These are phyloP conservation scores for Parnassius mnemosyne DNA, from an alignment of 2,888 invertebrate genomes.

Conservation along the genomic window DNA sequence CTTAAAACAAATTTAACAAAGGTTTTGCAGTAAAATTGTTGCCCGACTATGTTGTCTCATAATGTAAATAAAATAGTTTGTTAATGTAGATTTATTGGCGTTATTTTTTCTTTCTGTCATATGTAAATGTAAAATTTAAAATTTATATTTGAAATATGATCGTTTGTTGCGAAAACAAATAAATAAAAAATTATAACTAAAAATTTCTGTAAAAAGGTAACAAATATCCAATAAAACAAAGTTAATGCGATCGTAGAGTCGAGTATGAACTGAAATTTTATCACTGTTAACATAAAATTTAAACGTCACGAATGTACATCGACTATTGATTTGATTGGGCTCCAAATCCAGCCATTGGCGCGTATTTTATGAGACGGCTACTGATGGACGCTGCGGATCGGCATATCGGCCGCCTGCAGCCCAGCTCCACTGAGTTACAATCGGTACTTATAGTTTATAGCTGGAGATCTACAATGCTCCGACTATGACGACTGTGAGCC, in stretches of 20 bases:
- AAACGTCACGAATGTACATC: conserved; percentile 17
- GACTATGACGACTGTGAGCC: too few relatives aligned
- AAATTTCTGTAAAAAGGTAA: too few relatives aligned
- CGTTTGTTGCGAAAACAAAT: too few relatives aligned
- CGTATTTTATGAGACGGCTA: conserved; percentile 19
- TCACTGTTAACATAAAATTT: conserved; percentile 21
- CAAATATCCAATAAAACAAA: neutral
- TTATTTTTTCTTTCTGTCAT: too few relatives aligned
- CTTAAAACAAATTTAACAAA: too few relatives aligned
- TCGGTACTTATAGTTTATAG: conserved; percentile 34
- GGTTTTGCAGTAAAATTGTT: too few relatives aligned
- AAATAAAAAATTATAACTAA: too few relatives aligned
- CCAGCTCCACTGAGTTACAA: conserved; percentile 27
- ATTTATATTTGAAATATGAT: too few relatives aligned
- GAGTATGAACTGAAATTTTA: conserved; percentile 8
- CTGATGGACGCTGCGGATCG: conserved; percentile 32
- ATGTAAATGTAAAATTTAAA: too few relatives aligned
- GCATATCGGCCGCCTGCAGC: conserved; percentile 29
- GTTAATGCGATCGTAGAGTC: neutral
- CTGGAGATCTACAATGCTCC: neutral
- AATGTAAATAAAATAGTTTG: too few relatives aligned
- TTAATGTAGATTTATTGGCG: too few relatives aligned
- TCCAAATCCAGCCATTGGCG: conserved; percentile 22
- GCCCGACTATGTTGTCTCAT: too few relatives aligned
- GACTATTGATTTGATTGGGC: conserved; percentile 24